Base-by-base conservation (phyloP, 1,140 invertebrate species). In the Drosophila mauritiana region DNA sequence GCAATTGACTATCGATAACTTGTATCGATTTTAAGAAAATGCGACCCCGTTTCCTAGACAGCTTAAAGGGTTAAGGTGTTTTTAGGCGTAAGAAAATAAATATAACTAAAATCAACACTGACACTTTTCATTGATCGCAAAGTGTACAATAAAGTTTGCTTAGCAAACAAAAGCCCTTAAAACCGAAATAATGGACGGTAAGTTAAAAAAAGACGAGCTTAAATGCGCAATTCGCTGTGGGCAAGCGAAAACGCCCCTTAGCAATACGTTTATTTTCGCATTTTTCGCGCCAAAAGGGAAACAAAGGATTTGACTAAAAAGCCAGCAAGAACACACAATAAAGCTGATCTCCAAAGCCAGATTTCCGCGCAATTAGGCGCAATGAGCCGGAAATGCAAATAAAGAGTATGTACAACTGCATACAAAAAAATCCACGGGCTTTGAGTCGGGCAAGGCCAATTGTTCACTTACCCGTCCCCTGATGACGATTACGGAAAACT, bases 381-480 rank as follows among this genome's bases (percentile, higher is more conserved):
- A 85, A 85, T 85, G 82, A 85, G 74, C 78, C 74, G 82, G 78
- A 85, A 85, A 78, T 70, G 83, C 78, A 86, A 70, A 85, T 85
- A 70, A 78, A 52, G 65, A 80, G 63, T 34, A 62, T 42, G 45
- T 37, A 68, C 48, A 56, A 11, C 22, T 34, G 34, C 39, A 31
- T 27, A 49, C 12, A 53, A 46, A 53, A 40, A 73, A 53, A 42
- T 37, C 34, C 65, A 48, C 43, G 68, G 65, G 39, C 42, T 43
- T 64, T 78, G 42, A 39, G 67, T 40, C 42, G 48, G 56, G 49
- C 17, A 17, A 17, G 42, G 42, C 82, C 81, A 85, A 85, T 85
- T 85, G 81, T 85, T 85, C 82, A 85, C 82, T 85, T 86, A 81
- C 48, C 31, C 51, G 73, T 45, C 34, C 65, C 48, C 45, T 13